A percentile compares a stretch with the other conserved stretches of the same genome.
These are phyloP conservation scores for Sebastes cheni DNA, from an alignment of 2,797 vertebrate genomes.

Conservation along the genomic window DNA sequence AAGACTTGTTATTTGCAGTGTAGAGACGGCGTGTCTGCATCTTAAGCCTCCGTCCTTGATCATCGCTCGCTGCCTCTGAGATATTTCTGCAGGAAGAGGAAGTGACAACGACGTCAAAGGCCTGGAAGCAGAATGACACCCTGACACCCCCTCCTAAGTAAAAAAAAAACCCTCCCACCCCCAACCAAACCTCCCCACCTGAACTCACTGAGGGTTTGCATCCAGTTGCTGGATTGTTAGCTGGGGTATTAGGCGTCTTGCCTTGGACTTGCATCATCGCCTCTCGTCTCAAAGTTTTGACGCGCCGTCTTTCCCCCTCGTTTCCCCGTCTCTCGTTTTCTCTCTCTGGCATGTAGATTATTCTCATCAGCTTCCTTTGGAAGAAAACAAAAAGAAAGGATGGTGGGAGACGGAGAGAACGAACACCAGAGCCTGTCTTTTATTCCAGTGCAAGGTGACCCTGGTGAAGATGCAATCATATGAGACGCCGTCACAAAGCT, in stretches of 20 bases:
- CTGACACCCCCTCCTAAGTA: not conserved
- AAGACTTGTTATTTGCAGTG: not conserved
- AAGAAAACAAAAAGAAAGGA: conserved; percentile 59
- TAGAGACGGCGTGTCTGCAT: not conserved
- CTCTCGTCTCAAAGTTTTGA: conserved; percentile 65
- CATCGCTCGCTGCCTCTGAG: conserved; percentile 19
- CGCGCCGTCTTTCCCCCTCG: conserved; percentile 29
- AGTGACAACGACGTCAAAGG: conserved; percentile 47
- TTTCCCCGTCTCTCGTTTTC: conserved; percentile 20
- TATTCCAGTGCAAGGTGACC: conserved; percentile 69
- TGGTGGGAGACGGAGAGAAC: conserved; percentile 23
- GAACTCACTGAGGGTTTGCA: conserved; percentile 73
- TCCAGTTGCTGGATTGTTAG: conserved; percentile 76
- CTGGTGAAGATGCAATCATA: conserved; percentile 49
- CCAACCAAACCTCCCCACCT: conserved; percentile 57
- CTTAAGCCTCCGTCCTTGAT: conserved; percentile 42
- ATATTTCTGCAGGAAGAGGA: conserved; percentile 39
- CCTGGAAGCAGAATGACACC: conserved; percentile 32
- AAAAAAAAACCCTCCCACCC: not conserved
- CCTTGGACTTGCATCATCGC: conserved; percentile 80
- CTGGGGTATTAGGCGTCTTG: conserved; percentile 76
- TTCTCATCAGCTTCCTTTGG: conserved; percentile 63
- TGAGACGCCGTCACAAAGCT: conserved; percentile 4
- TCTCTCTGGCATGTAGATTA: conserved; percentile 74
- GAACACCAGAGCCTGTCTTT: conserved; percentile 7